Conservation (phyloP, 2,797 vertebrate species). For the Sciurus vulgaris region DNA sequence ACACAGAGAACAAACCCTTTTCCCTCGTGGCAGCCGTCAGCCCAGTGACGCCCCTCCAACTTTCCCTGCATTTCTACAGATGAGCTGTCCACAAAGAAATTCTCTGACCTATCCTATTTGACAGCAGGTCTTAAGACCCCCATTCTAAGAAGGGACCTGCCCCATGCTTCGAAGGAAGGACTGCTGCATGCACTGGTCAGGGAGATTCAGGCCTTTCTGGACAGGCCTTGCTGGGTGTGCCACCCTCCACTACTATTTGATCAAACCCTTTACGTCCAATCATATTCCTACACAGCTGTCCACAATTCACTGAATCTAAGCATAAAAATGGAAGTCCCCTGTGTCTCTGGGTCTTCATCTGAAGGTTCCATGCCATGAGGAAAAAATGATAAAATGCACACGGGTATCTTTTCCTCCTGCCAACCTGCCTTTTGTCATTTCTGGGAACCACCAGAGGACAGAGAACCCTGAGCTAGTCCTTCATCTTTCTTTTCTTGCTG, state of each 20-base stretch:
- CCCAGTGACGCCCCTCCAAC: neutral
- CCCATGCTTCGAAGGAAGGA: too few species aligned
- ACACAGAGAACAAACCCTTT: too few species aligned
- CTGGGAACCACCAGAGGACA: neutral
- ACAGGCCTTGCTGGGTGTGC: neutral
- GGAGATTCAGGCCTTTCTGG: too few species aligned
- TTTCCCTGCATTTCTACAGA: neutral
- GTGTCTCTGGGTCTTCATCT: neutral
- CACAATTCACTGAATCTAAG: neutral
- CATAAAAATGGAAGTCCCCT: neutral
- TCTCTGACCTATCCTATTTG: neutral
- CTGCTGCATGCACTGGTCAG: neutral
- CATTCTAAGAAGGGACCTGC: neutral
- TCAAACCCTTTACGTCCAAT: neutral
- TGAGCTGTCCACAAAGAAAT: neutral
- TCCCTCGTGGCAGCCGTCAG: too few species aligned
- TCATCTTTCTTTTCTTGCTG: neutral
- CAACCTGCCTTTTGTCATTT: neutral
- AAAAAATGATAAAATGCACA: neutral
- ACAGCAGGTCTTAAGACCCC: neutral
- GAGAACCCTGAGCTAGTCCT: neutral
- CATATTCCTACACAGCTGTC: neutral
- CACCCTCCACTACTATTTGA: neutral
- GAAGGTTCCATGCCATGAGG: neutral
- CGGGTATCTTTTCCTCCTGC: too few species aligned